phyloP scores from a whole-genome alignment of 2,797 vertebrate species.

The Cirrhinus mrigala region DNA sequence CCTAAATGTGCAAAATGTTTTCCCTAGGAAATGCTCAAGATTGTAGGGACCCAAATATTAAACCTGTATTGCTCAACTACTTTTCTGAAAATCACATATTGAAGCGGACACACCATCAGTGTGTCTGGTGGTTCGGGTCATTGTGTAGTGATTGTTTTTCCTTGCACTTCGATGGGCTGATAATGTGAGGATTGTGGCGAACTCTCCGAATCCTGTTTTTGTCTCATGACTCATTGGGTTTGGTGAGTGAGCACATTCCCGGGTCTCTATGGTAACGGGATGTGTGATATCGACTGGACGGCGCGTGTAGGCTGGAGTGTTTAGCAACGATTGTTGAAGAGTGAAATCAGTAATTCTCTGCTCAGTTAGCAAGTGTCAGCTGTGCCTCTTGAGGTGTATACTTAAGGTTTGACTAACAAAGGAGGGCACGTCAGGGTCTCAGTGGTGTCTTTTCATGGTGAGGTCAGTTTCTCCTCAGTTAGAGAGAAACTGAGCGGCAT shows the following conservation, averaged over 20 bases:
- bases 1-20: background rate
- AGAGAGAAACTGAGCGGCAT: background rate
- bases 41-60: background rate
- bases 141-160: background rate
- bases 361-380: slow-evolving; percentile 68
- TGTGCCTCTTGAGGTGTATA: slow-evolving; percentile 27
- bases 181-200: slow-evolving; percentile 43
- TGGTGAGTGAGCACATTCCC: slow-evolving; percentile 69
- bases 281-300: slow-evolving; percentile 67
- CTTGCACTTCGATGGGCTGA: slow-evolving; percentile 17
- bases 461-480: background rate
- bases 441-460: background rate
- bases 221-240: slow-evolving; percentile 67
- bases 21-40: background rate
- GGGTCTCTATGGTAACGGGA: slow-evolving; percentile 74
- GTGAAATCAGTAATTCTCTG: slow-evolving; percentile 58
- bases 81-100: background rate
- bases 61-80: background rate
- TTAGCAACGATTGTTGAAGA: slow-evolving; percentile 62
- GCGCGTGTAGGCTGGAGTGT: slow-evolving; percentile 59
- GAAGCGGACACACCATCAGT: background rate
- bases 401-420: background rate
- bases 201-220: slow-evolving; percentile 54
- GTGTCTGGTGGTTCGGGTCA: background rate
- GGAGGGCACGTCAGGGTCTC: background rate